Evolutionary conservation across 2,888 invertebrate species (phyloP).

Genomic region (Euphydryas editha): DNA sequence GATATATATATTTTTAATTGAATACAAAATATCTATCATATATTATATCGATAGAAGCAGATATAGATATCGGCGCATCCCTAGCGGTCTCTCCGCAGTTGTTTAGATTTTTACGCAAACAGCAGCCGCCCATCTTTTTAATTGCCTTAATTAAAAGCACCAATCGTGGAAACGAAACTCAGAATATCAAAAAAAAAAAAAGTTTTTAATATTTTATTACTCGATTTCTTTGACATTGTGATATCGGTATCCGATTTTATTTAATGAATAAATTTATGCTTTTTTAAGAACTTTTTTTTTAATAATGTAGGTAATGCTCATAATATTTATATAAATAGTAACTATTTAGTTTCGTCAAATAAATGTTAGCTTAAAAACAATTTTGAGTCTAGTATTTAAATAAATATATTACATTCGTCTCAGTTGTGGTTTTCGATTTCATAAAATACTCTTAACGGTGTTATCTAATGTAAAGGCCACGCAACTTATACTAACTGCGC

Average conservation of each 20-base stretch:
- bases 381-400: no score
- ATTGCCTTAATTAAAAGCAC: conserved; percentile 81
- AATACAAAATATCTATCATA: no score
- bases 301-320: no score
- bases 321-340: no score
- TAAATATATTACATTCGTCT: no score
- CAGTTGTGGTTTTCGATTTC: no score
- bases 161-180: conserved; percentile 55
- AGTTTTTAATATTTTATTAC: conserved; percentile 27
- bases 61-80: conserved; percentile 43
- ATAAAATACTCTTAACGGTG: no score
- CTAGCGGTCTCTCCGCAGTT: conserved; percentile 56
- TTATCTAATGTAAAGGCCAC: no score
- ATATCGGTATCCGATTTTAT: background rate
- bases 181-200: conserved; percentile 28
- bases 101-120: conserved; percentile 83
- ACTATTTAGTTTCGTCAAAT: no score
- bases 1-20: background rate
- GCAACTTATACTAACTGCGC: no score
- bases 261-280: background rate
- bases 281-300: no score
- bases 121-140: conserved; percentile 73
- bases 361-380: background rate
- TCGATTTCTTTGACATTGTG: conserved; percentile 15
- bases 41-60: conserved; percentile 34